A percentile compares a stretch with the other conserved stretches of the same genome.
These are phyloP conservation scores for Caenorhabditis doughertyi DNA, from an alignment of 2,888 invertebrate genomes.

Conservation along the genomic window DNA sequence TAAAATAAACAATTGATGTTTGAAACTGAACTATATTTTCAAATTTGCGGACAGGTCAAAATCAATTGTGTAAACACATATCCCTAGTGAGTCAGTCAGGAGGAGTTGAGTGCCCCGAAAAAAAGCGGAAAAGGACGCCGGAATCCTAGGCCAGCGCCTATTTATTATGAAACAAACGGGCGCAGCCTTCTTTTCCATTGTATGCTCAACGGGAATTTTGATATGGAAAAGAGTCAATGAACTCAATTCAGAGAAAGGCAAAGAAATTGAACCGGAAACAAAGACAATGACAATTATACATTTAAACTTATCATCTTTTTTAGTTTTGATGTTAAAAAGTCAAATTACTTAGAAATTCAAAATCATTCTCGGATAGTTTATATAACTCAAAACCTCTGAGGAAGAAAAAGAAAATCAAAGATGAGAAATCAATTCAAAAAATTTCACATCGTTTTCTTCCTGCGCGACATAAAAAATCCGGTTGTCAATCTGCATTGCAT, in stretches of 20 bases:
- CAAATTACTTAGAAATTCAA: not conserved
- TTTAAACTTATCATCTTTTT: not conserved
- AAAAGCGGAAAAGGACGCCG: slow-evolving; percentile 38
- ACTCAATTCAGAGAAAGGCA: no score
- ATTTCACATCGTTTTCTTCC: slow-evolving; percentile 39
- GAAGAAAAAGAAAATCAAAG: slow-evolving; percentile 26
- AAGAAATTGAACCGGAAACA: not conserved
- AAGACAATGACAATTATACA: not conserved
- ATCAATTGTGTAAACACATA: slow-evolving; percentile 63
- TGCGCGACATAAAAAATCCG: slow-evolving; percentile 40
- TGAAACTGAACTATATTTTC: slow-evolving; percentile 42
- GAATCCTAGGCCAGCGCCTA: slow-evolving; percentile 41
- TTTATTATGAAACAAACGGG: slow-evolving; percentile 18
- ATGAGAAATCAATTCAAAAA: slow-evolving; percentile 39
- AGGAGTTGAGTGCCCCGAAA: slow-evolving; percentile 8
- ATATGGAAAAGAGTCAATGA: not conserved
- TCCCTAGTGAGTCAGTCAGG: slow-evolving; percentile 35
- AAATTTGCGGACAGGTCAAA: slow-evolving; percentile 31
- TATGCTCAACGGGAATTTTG: not conserved
- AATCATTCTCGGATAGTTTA: not conserved
- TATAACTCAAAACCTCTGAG: slow-evolving; percentile 2
- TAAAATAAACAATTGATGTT: slow-evolving; percentile 36
- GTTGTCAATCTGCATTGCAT: slow-evolving; percentile 22
- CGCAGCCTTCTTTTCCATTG: not conserved
- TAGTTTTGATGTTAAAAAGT: not conserved